These are phyloP conservation scores for Rhaphigaster nebulosa DNA, from an alignment of 2,888 invertebrate species.

Conservation along the genomic window DNA sequence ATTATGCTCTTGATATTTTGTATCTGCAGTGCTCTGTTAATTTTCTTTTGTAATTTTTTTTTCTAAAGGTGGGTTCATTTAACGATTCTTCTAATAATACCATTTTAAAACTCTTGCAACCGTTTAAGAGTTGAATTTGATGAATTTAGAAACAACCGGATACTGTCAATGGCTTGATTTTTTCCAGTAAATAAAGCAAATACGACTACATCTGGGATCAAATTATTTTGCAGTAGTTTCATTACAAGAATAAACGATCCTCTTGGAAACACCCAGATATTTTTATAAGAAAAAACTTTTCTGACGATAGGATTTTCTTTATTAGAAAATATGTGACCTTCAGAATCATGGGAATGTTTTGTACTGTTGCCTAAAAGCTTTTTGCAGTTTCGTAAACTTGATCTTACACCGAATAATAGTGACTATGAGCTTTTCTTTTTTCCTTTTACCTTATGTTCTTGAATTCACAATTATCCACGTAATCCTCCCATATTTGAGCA, in stretches of 20 bases:
- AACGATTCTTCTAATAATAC: too few relatives aligned
- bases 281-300: neutral
- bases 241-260: neutral
- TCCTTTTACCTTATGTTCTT: neutral
- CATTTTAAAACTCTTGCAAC: too few relatives aligned
- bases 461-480: neutral
- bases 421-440: neutral
- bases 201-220: neutral
- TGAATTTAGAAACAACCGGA: too few relatives aligned
- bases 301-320: neutral
- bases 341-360: neutral
- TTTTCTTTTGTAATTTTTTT: too few relatives aligned
- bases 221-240: neutral
- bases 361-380: neutral
- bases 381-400: neutral
- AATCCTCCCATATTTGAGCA: too few relatives aligned
- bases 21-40: too few relatives aligned
- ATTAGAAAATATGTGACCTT: neutral
- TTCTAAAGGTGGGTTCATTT: too few relatives aligned
- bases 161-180: too few relatives aligned
- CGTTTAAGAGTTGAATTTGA: too few relatives aligned
- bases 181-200: too few relatives aligned
- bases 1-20: too few relatives aligned
- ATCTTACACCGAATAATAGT: neutral
- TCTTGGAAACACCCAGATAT: neutral